Base-by-base conservation (phyloP, 2,797 vertebrate genomes). In the Sarcoramphus papa region DNA sequence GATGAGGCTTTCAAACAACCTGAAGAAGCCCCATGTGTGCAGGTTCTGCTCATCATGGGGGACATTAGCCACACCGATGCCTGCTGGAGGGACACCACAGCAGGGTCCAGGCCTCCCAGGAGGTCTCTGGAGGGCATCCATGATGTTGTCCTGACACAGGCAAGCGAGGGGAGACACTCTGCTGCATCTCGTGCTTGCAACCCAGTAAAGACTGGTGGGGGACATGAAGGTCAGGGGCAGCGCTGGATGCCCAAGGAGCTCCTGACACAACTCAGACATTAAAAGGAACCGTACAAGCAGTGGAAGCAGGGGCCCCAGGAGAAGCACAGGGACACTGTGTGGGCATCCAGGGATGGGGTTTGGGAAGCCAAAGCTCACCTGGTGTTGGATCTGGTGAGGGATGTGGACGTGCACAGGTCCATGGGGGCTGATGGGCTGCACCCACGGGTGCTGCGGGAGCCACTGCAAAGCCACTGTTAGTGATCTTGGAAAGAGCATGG, bases 11-110 rank as follows among this genome's bases (percentile, higher is more conserved):
- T 37, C 24, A 25, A 27, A 6, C 35, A n/a, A 60, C 6, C 6
- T 15, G 22, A 63, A 77, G 31, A 18, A 69, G 25, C 31, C 2
- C 10, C 0, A 2, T 1, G 8, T 70, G 37, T 28, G 8, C 35
- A 43, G 10, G 23, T 74, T 68, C 25, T 91, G 74, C 47, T 57
- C 24, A 10, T 60, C 3, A 0, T 0, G 41, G 72, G 51, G 17
- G 12, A 27, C 17, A 12, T 40, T 14, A 64, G 20, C 14, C 51
- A 35, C 50, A 8, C 14, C 0, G 0, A 6, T 20, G 10, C 7
- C 53, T 31, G 40, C 50, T 31, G 74, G 31, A 70, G 62, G 47
- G 69, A 57, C 56, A 23, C 11, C 0, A 4, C 37, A 24, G 37
- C 35, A 53, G n/a, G 25, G 59, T 1, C 20, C 4, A 3, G 57